Evolutionary conservation across 1,140 invertebrate genomes (phyloP), one percentile per base, ranked within the genome.

Genomic region (Ostrea denselamellosa): DNA sequence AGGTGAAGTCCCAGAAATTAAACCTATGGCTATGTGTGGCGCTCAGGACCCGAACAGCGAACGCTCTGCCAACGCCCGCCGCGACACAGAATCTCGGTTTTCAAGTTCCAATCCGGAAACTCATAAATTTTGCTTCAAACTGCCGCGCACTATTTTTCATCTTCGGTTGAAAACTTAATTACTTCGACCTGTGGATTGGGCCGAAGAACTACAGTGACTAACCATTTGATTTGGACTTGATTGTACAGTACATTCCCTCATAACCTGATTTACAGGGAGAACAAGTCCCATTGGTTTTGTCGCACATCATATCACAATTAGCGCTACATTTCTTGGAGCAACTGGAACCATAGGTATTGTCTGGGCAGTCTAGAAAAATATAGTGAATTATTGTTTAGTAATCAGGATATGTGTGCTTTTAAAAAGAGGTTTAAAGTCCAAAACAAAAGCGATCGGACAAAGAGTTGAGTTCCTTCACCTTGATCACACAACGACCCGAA

Each of bases 221-320:
- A 77, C 68, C 68, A 34, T 77, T 28, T 25, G 68, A 77, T 34
- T 77, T 77, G 10, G 25, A 28, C 52, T 81, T 81, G 52, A 51
- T 17, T 17, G 54, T 86, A 25, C 86, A 87, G 9, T 58, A 84
- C 51, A 52, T 17, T 0, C 82, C 82, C 7, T 19, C 53, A 28
- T 84, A 87, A 8, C 86, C 86, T 0, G 28, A 2, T 53, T 85
- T 28, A 54, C 86, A 87, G 8, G 34, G 14, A 25, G 52, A 28
- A 56, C 86, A 87, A 2, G 52, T 71, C 51, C 85, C 85, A 52
- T 68, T 71, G n/a, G 68, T 53, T 65, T 51, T n/a, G 34, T 85
- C 85, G 14, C 68, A 77, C 25, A 14, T 25, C 68, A 17, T 14
- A 34, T 22, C 68, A 77, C 68, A 77, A 28, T 77, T 77, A 25